phyloP scores from a whole-genome alignment of 2,113 vertebrate species.

The Mesoclemmys tuberculata region DNA sequence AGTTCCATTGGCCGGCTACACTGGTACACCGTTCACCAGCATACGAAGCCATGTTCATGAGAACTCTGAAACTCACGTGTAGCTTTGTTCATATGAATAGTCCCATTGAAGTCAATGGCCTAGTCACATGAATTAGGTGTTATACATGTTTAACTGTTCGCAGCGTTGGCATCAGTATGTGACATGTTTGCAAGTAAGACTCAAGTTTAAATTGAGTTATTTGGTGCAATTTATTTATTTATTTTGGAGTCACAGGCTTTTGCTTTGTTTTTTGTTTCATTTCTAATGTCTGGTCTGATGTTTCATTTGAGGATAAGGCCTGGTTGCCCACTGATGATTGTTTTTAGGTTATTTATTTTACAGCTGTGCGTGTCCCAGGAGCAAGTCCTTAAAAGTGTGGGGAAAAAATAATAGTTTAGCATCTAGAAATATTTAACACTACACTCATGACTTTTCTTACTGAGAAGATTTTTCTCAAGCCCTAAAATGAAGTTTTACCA shows the following conservation, averaged over 20 bases:
- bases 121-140: neutral
- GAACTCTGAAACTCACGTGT: too few species aligned
- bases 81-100: neutral
- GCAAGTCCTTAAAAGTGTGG: neutral
- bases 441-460: constrained; percentile 48
- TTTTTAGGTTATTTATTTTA: neutral
- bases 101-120: neutral
- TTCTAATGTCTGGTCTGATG: neutral
- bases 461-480: constrained; percentile 51
- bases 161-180: neutral
- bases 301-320: neutral
- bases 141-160: neutral
- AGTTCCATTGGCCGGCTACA: constrained; percentile 51
- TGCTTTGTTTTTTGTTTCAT: neutral
- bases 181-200: neutral
- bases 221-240: neutral
- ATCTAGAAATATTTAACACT: constrained; percentile 57
- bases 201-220: neutral
- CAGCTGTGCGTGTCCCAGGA: neutral
- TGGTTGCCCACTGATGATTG: neutral
- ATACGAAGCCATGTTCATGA: accelerated
- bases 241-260: neutral
- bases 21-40: constrained; percentile 8
- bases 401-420: constrained; percentile 50
- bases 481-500: constrained; percentile 64